phyloP scores from a whole-genome alignment of 2,113 vertebrate species.

The Coreoperca whiteheadi region DNA sequence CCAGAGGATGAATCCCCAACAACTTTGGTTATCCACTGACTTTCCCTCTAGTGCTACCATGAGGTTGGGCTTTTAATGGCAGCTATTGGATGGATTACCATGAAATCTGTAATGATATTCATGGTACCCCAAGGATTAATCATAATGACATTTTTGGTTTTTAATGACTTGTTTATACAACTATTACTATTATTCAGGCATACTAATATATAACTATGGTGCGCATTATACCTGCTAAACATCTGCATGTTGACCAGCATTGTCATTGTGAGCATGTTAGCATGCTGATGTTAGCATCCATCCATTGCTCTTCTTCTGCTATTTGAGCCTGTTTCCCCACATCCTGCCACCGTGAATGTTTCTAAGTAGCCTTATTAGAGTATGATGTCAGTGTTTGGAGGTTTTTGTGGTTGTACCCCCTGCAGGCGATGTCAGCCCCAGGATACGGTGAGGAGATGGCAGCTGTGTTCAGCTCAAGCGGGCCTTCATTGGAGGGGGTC shows the following conservation, averaged over 20 bases:
- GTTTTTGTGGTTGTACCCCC: slow-evolving; percentile 56
- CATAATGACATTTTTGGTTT: background rate
- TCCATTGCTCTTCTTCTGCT: background rate
- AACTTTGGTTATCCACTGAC: background rate
- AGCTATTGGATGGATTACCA: background rate
- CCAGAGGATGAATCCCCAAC: background rate
- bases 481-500: slow-evolving; percentile 46
- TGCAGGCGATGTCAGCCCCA: slow-evolving; percentile 36
- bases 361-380: slow-evolving; percentile 43
- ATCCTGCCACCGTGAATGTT: slow-evolving; percentile 18
- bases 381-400: slow-evolving; percentile 54
- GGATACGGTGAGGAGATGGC: slow-evolving; percentile 52
- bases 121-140: background rate
- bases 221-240: background rate
- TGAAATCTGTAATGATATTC: no score
- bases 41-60: background rate
- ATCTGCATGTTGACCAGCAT: background rate
- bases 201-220: no score
- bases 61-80: background rate
- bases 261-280: background rate
- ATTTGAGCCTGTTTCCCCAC: slow-evolving; percentile 10
- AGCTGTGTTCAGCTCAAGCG: slow-evolving; percentile 70
- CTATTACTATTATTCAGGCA: no score
- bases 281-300: background rate
- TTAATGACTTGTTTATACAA: background rate